Conservation (phyloP, 2,888 invertebrate species). For the Busseola fusca region DNA sequence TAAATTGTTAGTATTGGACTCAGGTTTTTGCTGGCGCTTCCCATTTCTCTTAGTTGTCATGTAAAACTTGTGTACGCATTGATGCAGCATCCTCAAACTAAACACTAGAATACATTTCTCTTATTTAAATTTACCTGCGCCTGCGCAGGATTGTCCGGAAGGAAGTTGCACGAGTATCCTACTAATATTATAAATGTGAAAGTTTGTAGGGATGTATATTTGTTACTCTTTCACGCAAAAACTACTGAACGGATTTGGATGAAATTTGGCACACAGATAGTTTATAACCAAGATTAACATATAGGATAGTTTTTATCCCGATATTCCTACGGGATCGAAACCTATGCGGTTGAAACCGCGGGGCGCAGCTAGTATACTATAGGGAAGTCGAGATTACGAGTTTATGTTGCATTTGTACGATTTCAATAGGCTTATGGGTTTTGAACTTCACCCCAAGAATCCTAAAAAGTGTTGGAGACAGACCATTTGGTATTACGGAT, state of each 20-base stretch:
- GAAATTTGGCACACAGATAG: too few species aligned
- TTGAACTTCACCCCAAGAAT: constrained; percentile 33
- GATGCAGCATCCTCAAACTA: constrained; percentile 33
- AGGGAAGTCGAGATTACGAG: constrained; percentile 26
- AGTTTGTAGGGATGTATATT: too few species aligned
- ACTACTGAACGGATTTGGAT: too few species aligned
- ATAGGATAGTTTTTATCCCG: too few species aligned
- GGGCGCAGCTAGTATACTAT: too few species aligned
- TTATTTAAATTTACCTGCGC: constrained; percentile 40
- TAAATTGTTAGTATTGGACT: constrained; percentile 28
- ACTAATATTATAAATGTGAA: too few species aligned
- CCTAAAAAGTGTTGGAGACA: constrained; percentile 21
- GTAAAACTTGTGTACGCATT: constrained; percentile 39
- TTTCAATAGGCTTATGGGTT: constrained; percentile 24
- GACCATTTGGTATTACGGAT: neutral
- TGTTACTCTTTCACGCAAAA: too few species aligned
- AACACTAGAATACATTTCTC: constrained; percentile 31
- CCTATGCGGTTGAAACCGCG: too few species aligned
- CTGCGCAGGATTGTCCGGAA: constrained; percentile 12
- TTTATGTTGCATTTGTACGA: constrained; percentile 18
- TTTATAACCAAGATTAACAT: too few species aligned
- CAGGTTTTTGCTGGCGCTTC: constrained; percentile 3
- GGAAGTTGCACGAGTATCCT: neutral
- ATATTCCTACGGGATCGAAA: too few species aligned
- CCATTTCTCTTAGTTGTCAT: constrained; percentile 49